Base-by-base conservation (phyloP, 2,113 vertebrate genomes). In the Nanorana parkeri region DNA sequence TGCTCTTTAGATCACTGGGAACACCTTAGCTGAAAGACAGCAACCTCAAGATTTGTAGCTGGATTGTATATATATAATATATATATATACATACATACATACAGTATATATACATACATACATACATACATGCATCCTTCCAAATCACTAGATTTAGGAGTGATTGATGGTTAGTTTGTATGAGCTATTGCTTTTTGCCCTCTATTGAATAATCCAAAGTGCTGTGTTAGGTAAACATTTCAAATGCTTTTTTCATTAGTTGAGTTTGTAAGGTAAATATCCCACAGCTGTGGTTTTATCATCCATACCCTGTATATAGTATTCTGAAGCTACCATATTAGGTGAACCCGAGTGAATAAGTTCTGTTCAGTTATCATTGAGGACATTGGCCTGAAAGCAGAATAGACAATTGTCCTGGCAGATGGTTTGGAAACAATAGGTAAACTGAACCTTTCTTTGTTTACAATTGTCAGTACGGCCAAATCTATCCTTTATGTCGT, bases 251-350 rank as follows among this genome's bases (percentile, higher is more conserved):
- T 61, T 80, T 41, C 60, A 36, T 61, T 60, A 71, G 23, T 58
- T 23, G 29, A 60, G 11, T 5, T 56, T 69, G 66, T 20, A 60
- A 61, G 21, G 66, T 66, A 79, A 79, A 79, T 17, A 79, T 28
- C 15, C 23, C 58, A 52, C 78, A 80, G 66, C 78, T 80, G 78
- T 23, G 24, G 54, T 78, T 58, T 60, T 79, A 79, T 80, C 20
- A 4, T 69, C 55, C 7, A 8, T 51, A 67, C 23, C 16, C 36
- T 69, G 29, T 21, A 61, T 26, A 68, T 36, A 21, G 60, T 41
- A 17, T 16, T 55, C 26, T 26, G 21, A 55, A 56, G 52, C 36
- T 28, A 0, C 36, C 67, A 20, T 69, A 36, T 71, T 36, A 51
- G 20, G 66, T 26, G 21, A 23, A 41, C 21, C 20, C 10, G n/a